Percentiles rank a stretch among this genome's conserved stretches.
phyloP scores from a whole-genome alignment of 2,888 invertebrate species.

The Amblyjoppa proteus region DNA sequence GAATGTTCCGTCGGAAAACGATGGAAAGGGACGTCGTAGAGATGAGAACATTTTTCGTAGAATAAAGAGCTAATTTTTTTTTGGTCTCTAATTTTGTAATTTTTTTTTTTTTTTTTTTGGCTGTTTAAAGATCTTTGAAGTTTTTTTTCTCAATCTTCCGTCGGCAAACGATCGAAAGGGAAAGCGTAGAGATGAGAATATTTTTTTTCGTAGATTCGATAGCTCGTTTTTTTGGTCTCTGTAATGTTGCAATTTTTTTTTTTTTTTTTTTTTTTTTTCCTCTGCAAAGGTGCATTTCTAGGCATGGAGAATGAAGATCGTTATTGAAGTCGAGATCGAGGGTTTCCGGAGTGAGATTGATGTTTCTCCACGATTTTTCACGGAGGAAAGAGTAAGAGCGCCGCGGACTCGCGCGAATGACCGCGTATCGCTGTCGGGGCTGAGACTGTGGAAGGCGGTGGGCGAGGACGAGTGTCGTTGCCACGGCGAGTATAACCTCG shows the following conservation, averaged over 20 bases:
- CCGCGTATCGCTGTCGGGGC: not conserved
- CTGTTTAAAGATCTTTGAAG: no score
- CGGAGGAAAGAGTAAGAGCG: no score
- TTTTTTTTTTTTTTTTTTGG: no score
- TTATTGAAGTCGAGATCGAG: not conserved
- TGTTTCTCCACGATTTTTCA: not conserved
- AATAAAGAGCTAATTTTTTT: no score
- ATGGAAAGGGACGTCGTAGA: no score
- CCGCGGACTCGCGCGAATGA: not conserved
- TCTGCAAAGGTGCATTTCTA: not conserved
- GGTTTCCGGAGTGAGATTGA: not conserved
- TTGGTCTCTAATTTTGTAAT: no score
- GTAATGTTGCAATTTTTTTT: not conserved
- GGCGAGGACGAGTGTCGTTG: conserved; percentile 38
- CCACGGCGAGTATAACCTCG: conserved; percentile 35
- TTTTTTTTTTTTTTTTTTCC: not conserved
- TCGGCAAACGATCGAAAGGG: no score
- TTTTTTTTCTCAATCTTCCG: no score
- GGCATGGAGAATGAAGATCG: not conserved
- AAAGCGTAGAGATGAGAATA: no score
- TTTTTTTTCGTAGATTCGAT: not conserved
- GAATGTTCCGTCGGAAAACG: no score
- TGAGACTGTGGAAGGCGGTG: conserved; percentile 5
- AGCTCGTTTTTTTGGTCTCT: not conserved
- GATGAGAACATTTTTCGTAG: no score